Percentiles rank a stretch among this genome's conserved stretches.
These are phyloP conservation scores for Epinephelus lanceolatus DNA, from an alignment of 2,113 vertebrate genomes.

Conservation along the genomic window DNA sequence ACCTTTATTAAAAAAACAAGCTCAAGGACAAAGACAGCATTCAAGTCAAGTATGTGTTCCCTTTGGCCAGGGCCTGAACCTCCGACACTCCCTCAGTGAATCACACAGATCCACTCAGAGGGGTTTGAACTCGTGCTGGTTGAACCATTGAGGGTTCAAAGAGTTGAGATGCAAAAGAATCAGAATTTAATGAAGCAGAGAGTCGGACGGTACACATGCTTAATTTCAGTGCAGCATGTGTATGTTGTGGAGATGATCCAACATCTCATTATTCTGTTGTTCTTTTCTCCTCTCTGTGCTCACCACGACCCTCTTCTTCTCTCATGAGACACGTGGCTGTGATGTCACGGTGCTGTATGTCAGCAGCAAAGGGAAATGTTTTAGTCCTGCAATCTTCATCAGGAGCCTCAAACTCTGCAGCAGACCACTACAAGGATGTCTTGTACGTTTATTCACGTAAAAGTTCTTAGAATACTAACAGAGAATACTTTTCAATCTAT, in stretches of 20 bases:
- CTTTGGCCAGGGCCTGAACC: slow-evolving; percentile 25
- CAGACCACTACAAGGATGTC: too few species aligned
- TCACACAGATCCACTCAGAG: background rate
- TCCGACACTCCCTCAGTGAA: slow-evolving; percentile 21
- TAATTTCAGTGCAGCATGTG: background rate
- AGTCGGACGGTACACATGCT: background rate
- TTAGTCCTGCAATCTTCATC: background rate
- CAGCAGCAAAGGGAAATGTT: background rate
- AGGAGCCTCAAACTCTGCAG: background rate
- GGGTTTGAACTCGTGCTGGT: background rate
- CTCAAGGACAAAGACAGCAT: background rate
- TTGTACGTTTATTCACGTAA: too few species aligned
- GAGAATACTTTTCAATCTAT: too few species aligned
- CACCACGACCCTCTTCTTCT: too few species aligned
- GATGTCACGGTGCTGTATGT: background rate
- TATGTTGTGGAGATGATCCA: background rate
- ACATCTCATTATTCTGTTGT: background rate
- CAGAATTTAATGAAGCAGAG: slow-evolving; percentile 1
- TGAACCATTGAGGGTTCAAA: background rate
- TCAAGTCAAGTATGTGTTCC: background rate
- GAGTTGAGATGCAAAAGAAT: background rate
- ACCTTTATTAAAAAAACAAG: background rate
- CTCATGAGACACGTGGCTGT: too few species aligned
- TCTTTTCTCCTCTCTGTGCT: background rate
- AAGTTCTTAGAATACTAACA: too few species aligned